Base-by-base conservation (phyloP, 2,797 vertebrate genomes). In the Rhabdophis nuchalis region DNA sequence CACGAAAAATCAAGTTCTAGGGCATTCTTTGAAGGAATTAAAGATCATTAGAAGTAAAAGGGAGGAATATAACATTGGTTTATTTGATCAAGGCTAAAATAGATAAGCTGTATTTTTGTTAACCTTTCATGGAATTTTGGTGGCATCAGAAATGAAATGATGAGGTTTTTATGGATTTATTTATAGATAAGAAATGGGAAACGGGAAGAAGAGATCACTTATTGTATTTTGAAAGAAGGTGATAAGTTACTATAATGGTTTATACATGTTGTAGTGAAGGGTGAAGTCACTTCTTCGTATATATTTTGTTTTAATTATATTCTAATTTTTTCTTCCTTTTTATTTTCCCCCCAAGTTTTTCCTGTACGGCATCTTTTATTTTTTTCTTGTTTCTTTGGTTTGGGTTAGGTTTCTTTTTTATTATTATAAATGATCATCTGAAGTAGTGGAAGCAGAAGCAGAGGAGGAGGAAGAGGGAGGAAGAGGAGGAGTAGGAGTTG, bases 401-500 rank as follows among this genome's bases (percentile, higher is more conserved):
- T 46, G 36, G 18, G 20, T 41, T 41, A 77, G 72, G 3, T 5
- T 82, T 82, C 25, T 46, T 82, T 25, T 20, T n/a, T n/a, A n/a
- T n/a, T 23, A 25, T 82, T 46, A 46, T 46, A 82, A 46, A 82
- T 12, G 41, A 46, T 82, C 20, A 82, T 46, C 36, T 64, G 68
- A 1, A 72, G 32, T 16, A 32, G 64, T 0, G 36, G 64, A 0
- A 16, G n/a, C 29, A n/a, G 6, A 68, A 3, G 64, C 18, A 0
- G 64, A 0, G 4, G 64, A 0, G 13, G 29, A 64, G 4, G 12
- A 64, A 2, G 61, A n/a, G n/a, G n/a, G 64, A 0, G 13, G 29
- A 64, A 1, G 12, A 64, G 5, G 61, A 2, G 5, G 27, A 2
- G 58, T 1, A 1, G 58, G 58, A 50, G 46, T 50, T 50, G 46